Evolutionary conservation across 2,888 invertebrate genomes (phyloP), one percentile per base, ranked within the genome.

Genomic region (Synanthedon andrenaeformis): DNA sequence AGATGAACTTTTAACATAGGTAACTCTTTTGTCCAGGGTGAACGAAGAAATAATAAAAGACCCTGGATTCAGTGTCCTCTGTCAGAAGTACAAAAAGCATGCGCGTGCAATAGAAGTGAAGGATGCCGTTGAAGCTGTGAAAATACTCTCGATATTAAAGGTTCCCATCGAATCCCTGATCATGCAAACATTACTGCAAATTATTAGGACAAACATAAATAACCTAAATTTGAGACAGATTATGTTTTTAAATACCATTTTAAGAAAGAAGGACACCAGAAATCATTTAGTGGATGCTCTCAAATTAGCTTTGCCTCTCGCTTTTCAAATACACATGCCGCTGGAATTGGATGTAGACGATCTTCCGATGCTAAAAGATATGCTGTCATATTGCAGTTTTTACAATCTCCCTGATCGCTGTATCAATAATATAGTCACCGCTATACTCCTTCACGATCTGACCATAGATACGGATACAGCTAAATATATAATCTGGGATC

Each of bases 211-310:
- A 53, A 88, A 89, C 57, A 82, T 93, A 11, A 92, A 93, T 70
- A 67, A 88, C 48, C 66, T 94, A 11, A 87, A 80, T 56, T 69
- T 92, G 19, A 74, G 88, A 3, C 90, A 93, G 62, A 89, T 93
- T 41, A 88, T 90, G 62, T 92, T 91, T 66, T 54, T 92, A 13
- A 88, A 92, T 66, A 91, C 89, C 65, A 62, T 93, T 6, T 66
- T 94, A 0, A 66, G 71, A 1, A 82, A 85, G 56, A 87, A 89
- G 52, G 76, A 88, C 48, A 62, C 61, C 1, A 87, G 83, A 12
- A 81, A 81, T 55, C 90, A 92, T 54, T 73, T 93, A 23, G 86
- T 90, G 0, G 90, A 91, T 42, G 92, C 92, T 0, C 65, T 94
- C 4, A 84, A 83, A 62, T 78, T 91, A 1, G 93, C 93, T 0